These are phyloP conservation scores for Sturnira hondurensis DNA, from an alignment of 2,113 vertebrate genomes.

Conservation along the genomic window DNA sequence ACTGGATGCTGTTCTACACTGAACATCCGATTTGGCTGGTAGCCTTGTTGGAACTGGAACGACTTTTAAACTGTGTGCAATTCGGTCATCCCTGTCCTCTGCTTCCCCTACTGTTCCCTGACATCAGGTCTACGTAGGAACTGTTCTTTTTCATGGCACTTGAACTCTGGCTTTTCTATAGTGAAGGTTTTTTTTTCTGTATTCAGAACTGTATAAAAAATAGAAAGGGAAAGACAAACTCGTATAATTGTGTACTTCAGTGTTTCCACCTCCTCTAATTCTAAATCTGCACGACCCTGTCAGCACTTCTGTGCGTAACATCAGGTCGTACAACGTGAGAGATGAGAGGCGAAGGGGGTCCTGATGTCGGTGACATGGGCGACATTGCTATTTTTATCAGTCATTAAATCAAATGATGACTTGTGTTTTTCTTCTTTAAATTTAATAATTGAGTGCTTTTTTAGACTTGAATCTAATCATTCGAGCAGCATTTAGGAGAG, in stretches of 20 bases:
- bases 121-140: not conserved
- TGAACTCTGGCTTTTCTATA: not conserved
- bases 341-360: too few relatives aligned
- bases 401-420: not conserved
- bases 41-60: not conserved
- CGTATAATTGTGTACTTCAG: not conserved
- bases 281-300: not conserved
- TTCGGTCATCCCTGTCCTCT: not conserved
- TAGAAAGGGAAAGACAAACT: not conserved
- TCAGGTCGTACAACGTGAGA: not conserved
- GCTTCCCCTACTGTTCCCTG: not conserved
- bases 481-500: not conserved
- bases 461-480: not conserved
- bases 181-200: not conserved
- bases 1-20: not conserved
- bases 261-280: not conserved
- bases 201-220: not conserved
- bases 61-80: not conserved
- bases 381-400: not conserved
- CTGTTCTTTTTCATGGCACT: not conserved
- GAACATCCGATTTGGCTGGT: not conserved
- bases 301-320: not conserved
- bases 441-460: not conserved
- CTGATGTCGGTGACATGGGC: not conserved
- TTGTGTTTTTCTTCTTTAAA: not conserved